phyloP scores from a whole-genome alignment of 2,113 vertebrate species.

The Mesoclemmys tuberculata region DNA sequence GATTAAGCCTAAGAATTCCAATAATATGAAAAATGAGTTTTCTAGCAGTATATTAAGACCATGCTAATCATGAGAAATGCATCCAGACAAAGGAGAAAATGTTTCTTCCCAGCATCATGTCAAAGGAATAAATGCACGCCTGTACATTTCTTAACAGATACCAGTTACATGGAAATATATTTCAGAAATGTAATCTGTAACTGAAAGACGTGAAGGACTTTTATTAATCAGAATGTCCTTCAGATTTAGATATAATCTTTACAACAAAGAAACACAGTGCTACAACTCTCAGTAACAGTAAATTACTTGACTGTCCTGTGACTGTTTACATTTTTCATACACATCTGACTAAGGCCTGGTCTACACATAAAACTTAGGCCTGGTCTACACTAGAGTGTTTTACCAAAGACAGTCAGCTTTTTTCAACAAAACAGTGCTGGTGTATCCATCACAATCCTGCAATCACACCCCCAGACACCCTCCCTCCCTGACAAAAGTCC shows the following conservation, averaged over 20 bases:
- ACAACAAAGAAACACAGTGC: not conserved
- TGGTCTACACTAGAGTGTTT: too few species aligned
- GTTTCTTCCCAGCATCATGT: not conserved
- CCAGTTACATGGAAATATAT: not conserved
- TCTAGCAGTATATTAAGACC: not conserved
- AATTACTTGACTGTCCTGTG: not conserved
- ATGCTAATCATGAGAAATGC: not conserved
- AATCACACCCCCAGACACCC: too few species aligned
- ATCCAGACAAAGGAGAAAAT: not conserved
- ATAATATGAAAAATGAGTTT: not conserved
- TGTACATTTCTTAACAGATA: not conserved
- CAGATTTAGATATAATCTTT: not conserved
- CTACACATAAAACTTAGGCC: too few species aligned
- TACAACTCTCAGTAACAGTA: not conserved
- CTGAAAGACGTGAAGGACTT: not conserved
- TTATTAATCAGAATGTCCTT: not conserved
- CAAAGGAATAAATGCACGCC: not conserved
- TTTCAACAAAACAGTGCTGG: too few species aligned
- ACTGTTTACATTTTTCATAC: accelerated
- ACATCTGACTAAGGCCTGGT: not conserved
- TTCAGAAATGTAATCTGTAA: not conserved
- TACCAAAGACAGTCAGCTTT: too few species aligned
- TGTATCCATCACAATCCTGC: too few species aligned
- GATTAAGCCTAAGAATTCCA: not conserved
- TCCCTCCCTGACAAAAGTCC: too few species aligned